Evolutionary conservation across 2,888 invertebrate species (phyloP).

Genomic region (Clanis bilineata): DNA sequence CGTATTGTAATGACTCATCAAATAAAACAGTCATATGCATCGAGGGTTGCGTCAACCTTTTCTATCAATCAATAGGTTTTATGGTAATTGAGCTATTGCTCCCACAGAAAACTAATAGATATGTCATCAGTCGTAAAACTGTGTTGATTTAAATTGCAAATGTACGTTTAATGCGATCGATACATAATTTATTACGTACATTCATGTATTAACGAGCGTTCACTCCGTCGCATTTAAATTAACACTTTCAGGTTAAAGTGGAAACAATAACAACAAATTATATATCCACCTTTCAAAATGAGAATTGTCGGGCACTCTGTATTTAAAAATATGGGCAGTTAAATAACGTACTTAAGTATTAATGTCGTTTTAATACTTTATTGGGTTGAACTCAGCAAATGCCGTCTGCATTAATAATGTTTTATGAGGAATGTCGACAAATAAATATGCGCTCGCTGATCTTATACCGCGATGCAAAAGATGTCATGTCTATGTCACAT

Average conservation of each 20-base stretch:
- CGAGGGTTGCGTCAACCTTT: slow-evolving; percentile 20
- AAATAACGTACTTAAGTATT: slow-evolving; percentile 48
- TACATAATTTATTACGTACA: slow-evolving; percentile 4
- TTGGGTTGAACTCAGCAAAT: slow-evolving; percentile 59
- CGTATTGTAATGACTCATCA: no score
- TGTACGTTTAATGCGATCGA: slow-evolving; percentile 29
- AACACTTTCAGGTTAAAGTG: slow-evolving; percentile 14
- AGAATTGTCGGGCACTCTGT: slow-evolving; percentile 32
- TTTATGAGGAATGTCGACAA: not conserved
- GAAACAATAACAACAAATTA: slow-evolving; percentile 14
- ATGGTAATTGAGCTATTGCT: slow-evolving; percentile 51
- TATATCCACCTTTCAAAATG: slow-evolving; percentile 17
- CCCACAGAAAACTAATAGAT: slow-evolving; percentile 58
- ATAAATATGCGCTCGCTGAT: not conserved
- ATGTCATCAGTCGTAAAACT: slow-evolving; percentile 49
- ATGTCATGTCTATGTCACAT: not conserved
- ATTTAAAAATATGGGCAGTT: slow-evolving; percentile 43
- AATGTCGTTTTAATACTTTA: slow-evolving; percentile 70
- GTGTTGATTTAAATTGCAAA: slow-evolving; percentile 60
- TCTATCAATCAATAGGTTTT: slow-evolving; percentile 53
- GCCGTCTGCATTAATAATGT: slow-evolving; percentile 57
- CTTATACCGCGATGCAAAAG: not conserved
- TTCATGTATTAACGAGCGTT: not conserved
- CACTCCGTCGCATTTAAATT: slow-evolving; percentile 14
- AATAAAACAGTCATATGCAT: slow-evolving; percentile 28